Evolutionary conservation across 2,113 vertebrate genomes (phyloP), one percentile per base, ranked within the genome.

Genomic region (Anseranas semipalmata): DNA sequence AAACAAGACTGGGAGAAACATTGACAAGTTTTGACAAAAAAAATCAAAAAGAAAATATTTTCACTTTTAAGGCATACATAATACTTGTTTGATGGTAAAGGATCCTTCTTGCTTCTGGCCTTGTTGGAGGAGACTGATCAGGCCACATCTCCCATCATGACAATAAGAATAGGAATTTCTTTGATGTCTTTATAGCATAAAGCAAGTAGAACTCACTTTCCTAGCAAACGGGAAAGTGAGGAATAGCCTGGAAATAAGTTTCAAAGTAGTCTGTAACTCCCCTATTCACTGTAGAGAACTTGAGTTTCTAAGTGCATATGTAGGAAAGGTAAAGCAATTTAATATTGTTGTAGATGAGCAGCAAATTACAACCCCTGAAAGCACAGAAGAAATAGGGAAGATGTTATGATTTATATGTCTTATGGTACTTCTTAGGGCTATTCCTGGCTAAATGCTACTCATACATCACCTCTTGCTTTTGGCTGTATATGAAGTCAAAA

Each of bases 361-460:
- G n/a, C 24, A 85, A 52, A 95, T 91, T 83, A 10, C 55, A 82
- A 27, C 2, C 10, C 33, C 59, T 74, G 62, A 71, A 91, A 93
- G 22, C 30, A 55, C 81, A 55, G 48, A 79, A 46, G 22, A 87
- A 87, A 70, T 9, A 32, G 6, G 28, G 79, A 45, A 80, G 63
- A 18, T 0, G 1, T 74, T 71, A 74, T 55, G 32, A 80, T 94
- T 94, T 81, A 68, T 50, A 65, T 27, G 12, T 78, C 39, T 9
- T 88, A 70, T 28, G 24, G 8, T 89, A 60, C n/a, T 90, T 88
- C 85, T 56, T 63, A 39, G 8, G 76, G 92, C 83, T 86, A 48
- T 30, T 84, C 5, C 39, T 90, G 45, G 24, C 15, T 75, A 60
- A 87, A 56, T 65, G 76, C 6, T 92, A 7, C 75, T 90, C 37